Percentiles rank a stretch among this genome's conserved stretches.
These are phyloP conservation scores for Pammene aurita DNA, from an alignment of 2,888 invertebrate species.

Conservation along the genomic window DNA sequence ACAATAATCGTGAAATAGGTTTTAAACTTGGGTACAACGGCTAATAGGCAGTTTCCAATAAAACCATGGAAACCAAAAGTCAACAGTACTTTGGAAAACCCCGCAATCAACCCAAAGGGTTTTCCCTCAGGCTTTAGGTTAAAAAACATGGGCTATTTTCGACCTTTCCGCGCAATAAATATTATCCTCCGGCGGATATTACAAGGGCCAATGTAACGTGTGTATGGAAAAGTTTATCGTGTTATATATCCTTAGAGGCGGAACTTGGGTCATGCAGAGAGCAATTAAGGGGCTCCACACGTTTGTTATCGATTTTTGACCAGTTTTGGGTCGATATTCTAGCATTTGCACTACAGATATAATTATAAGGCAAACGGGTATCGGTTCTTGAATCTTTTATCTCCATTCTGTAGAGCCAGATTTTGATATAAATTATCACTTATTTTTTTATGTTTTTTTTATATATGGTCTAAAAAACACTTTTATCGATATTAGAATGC, in stretches of 20 bases:
- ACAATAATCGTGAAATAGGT: background rate
- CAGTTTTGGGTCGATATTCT: too few relatives aligned
- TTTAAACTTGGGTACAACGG: background rate
- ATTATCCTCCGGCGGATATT: conserved; percentile 18
- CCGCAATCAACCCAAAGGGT: conserved; percentile 22
- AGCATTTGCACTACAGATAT: too few relatives aligned
- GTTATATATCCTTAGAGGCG: conserved; percentile 15
- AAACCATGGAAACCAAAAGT: conserved; percentile 33
- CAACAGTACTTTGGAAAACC: conserved; percentile 32
- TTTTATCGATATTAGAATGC: too few relatives aligned
- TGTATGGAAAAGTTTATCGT: conserved; percentile 8
- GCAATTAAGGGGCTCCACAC: too few relatives aligned
- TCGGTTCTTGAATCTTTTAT: too few relatives aligned
- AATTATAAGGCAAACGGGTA: too few relatives aligned
- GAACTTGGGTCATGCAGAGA: background rate
- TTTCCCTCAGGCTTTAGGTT: conserved; percentile 22
- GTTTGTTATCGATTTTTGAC: too few relatives aligned
- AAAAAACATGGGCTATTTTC: conserved; percentile 18
- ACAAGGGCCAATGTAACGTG: background rate
- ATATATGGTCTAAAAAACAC: too few relatives aligned
- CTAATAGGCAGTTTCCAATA: conserved; percentile 24
- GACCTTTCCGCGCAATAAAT: conserved; percentile 26
- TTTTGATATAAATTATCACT: too few relatives aligned
- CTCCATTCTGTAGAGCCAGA: too few relatives aligned
- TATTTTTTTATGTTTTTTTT: too few relatives aligned